Conservation (phyloP, 37 sponge, comb jelly and placozoan genomes). For the Halichondria panicea region DNA sequence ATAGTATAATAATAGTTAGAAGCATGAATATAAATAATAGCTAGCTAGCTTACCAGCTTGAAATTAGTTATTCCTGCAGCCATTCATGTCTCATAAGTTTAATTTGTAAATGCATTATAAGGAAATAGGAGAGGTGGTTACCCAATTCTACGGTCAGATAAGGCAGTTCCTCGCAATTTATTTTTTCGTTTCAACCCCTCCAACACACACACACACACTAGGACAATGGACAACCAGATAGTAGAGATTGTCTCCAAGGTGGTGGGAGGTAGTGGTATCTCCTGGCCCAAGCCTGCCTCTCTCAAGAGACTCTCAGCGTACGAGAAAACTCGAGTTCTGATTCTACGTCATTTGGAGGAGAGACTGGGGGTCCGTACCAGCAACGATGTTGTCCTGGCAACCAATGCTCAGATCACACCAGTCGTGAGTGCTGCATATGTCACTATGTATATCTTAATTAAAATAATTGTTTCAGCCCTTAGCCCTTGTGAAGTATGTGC, state of each 20-base stretch:
- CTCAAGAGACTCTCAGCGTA: constrained; percentile 42
- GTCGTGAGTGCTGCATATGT: constrained; percentile 32
- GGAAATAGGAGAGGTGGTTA: too few relatives aligned
- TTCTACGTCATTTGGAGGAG: constrained; percentile 51
- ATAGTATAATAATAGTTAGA: too few relatives aligned
- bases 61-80: too few relatives aligned
- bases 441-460: not conserved
- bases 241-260: constrained; percentile 41
- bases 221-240: constrained; percentile 49
- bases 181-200: too few relatives aligned
- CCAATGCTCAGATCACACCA: constrained; percentile 21
- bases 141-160: too few relatives aligned
- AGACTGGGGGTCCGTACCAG: constrained; percentile 33
- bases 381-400: constrained; percentile 25
- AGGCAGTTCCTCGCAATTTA: too few relatives aligned
- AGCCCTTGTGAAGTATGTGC: not conserved
- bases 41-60: too few relatives aligned
- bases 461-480: not conserved
- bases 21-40: too few relatives aligned
- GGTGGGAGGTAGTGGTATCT: constrained; percentile 54
- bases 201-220: too few relatives aligned
- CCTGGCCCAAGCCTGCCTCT: constrained; percentile 48
- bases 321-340: constrained; percentile 47
- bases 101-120: too few relatives aligned
- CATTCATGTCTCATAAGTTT: too few relatives aligned